Evolutionary conservation across 2,113 vertebrate species (phyloP).

Genomic region (Thryonomys swinderianus): DNA sequence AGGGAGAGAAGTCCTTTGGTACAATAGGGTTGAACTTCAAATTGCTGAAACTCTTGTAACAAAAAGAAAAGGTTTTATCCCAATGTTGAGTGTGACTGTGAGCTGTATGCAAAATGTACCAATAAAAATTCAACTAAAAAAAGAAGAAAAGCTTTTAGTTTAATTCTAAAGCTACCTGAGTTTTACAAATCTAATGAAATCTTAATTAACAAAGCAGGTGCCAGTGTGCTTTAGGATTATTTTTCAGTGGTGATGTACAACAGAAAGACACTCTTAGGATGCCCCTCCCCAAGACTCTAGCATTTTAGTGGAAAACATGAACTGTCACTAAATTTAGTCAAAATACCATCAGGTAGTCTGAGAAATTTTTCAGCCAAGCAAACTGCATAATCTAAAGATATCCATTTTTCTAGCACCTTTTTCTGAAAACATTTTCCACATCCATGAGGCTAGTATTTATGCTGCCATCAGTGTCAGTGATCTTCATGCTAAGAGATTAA

Average conservation of each 20-base stretch:
- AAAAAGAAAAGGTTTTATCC: too few relatives aligned
- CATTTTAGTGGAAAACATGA: slow-evolving; percentile 33
- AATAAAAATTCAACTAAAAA: too few relatives aligned
- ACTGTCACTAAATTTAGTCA: slow-evolving; percentile 53
- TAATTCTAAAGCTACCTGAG: slow-evolving; percentile 51
- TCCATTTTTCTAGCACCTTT: not conserved
- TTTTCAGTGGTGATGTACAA: slow-evolving; percentile 31
- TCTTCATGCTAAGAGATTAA: slow-evolving; percentile 83
- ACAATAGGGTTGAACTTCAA: slow-evolving; percentile 34
- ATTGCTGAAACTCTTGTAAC: not conserved
- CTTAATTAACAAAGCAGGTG: slow-evolving; percentile 57
- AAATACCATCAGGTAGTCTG: slow-evolving; percentile 64
- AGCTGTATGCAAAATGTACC: too few relatives aligned
- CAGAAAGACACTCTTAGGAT: not conserved
- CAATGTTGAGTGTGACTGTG: too few relatives aligned
- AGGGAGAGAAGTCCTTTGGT: not conserved
- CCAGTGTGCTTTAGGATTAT: slow-evolving; percentile 13
- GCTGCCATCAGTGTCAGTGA: slow-evolving; percentile 73
- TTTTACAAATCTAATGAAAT: slow-evolving; percentile 56
- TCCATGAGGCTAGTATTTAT: slow-evolving; percentile 69
- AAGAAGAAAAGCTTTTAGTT: not conserved
- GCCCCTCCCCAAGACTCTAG: not conserved
- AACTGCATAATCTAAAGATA: slow-evolving; percentile 73
- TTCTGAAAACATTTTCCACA: slow-evolving; percentile 62
- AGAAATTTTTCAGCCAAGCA: slow-evolving; percentile 76